A percentile compares a stretch with the other conserved stretches of the same genome.
phyloP scores from a whole-genome alignment of 2,888 invertebrate genomes.

The Thera obeliscata region DNA sequence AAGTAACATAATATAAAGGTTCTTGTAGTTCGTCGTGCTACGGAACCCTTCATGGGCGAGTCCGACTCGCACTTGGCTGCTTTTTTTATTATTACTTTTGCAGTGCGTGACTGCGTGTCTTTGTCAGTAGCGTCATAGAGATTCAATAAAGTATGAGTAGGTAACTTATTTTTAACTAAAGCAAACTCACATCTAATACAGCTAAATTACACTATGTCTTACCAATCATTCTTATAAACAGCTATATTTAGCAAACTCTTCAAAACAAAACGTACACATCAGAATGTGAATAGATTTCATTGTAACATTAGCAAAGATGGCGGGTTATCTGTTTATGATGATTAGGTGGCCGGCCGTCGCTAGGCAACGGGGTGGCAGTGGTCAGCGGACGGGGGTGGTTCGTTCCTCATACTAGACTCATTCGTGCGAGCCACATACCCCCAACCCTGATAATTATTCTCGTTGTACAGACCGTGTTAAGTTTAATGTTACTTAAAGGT shows the following conservation, averaged over 20 bases:
- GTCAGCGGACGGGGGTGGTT: slow-evolving; percentile 64
- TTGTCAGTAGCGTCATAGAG: no score
- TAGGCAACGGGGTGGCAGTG: slow-evolving; percentile 77
- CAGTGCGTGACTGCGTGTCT: no score
- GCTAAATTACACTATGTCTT: no score
- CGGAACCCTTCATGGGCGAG: no score
- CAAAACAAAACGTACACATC: slow-evolving; percentile 11
- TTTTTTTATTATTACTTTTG: no score
- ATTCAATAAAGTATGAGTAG: no score
- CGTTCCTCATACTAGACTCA: slow-evolving; percentile 77
- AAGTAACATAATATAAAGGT: no score
- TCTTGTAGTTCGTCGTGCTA: no score
- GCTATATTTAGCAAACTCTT: background rate
- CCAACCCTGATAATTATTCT: slow-evolving; percentile 77
- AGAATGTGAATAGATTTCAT: slow-evolving; percentile 44
- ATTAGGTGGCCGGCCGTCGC: slow-evolving; percentile 79
- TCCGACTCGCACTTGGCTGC: no score
- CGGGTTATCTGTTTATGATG: slow-evolving; percentile 81
- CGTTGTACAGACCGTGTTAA: slow-evolving; percentile 71
- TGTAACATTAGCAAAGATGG: slow-evolving; percentile 68
- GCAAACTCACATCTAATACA: no score
- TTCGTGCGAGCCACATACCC: slow-evolving; percentile 61
- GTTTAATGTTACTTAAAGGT: slow-evolving; percentile 68
- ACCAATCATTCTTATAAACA: no score
- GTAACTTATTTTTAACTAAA: no score